Evolutionary conservation across 2,113 vertebrate genomes (phyloP).

Genomic region (Dromiciops gliroides): DNA sequence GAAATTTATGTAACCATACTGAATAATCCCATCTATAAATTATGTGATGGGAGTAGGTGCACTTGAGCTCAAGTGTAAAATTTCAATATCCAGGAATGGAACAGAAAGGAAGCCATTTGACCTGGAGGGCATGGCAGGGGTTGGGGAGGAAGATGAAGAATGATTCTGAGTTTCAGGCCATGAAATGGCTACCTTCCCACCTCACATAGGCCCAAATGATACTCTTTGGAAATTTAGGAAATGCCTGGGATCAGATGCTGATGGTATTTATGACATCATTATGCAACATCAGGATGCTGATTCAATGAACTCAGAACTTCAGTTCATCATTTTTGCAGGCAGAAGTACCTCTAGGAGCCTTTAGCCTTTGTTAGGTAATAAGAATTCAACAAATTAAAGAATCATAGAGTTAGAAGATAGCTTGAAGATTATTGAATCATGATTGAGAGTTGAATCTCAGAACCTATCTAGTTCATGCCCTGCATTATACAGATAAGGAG

Average conservation of each 20-base stretch:
- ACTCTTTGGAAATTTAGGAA: neutral
- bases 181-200: neutral
- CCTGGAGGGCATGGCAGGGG: neutral
- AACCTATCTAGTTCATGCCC: neutral
- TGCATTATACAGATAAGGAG: neutral
- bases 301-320: neutral
- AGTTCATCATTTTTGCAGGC: neutral
- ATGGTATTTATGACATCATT: neutral
- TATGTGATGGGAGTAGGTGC: neutral
- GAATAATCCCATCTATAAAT: neutral
- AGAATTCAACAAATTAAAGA: neutral
- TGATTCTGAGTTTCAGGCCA: neutral
- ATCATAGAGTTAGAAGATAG: neutral
- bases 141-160: neutral
- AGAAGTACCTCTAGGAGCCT: neutral
- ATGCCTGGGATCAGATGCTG: neutral
- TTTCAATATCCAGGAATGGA: neutral
- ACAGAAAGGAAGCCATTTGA: neutral
- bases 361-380: neutral
- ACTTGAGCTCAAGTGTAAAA: slow-evolving; percentile 9
- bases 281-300: slow-evolving; percentile 7
- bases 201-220: neutral
- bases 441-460: neutral
- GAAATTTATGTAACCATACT: slow-evolving; percentile 13
- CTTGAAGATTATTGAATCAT: neutral